Percentiles rank a stretch among this genome's conserved stretches.
These are phyloP conservation scores for Climacteris rufus DNA, from an alignment of 2,113 vertebrate genomes.

Conservation along the genomic window DNA sequence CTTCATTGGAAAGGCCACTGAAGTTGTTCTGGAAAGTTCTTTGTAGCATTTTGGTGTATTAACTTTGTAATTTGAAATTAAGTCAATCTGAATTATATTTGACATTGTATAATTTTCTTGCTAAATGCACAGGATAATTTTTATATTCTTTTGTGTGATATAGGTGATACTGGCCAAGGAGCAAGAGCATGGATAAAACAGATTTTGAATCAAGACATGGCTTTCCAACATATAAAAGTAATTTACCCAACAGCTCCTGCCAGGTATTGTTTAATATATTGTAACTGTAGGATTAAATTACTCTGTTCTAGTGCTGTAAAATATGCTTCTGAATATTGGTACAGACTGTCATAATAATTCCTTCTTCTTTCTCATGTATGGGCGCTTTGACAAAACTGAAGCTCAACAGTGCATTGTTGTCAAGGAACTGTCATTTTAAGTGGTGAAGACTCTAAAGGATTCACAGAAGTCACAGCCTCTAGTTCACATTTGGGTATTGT, in stretches of 20 bases:
- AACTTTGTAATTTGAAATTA: background rate
- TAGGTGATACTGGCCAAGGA: conserved; percentile 85
- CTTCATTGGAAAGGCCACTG: background rate
- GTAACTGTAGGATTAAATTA: background rate
- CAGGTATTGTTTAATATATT: conserved; percentile 69
- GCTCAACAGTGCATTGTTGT: background rate
- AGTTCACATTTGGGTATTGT: background rate
- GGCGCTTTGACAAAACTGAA: background rate
- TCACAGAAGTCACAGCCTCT: background rate
- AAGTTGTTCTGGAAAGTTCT: background rate
- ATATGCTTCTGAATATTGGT: background rate
- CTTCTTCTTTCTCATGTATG: background rate
- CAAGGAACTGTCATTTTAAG: background rate
- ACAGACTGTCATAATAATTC: background rate
- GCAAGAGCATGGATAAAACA: conserved; percentile 82
- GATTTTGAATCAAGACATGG: conserved; percentile 79
- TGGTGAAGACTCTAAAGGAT: background rate
- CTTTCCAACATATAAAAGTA: conserved; percentile 85
- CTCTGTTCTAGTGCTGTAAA: background rate
- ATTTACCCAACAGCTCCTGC: conserved; percentile 88
- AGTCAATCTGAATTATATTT: background rate
- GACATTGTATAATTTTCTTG: background rate
- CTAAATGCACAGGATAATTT: background rate
- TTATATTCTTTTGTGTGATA: background rate
- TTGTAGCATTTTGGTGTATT: background rate